Conservation (phyloP, 2,888 invertebrate species). For the Ctena decussata region DNA sequence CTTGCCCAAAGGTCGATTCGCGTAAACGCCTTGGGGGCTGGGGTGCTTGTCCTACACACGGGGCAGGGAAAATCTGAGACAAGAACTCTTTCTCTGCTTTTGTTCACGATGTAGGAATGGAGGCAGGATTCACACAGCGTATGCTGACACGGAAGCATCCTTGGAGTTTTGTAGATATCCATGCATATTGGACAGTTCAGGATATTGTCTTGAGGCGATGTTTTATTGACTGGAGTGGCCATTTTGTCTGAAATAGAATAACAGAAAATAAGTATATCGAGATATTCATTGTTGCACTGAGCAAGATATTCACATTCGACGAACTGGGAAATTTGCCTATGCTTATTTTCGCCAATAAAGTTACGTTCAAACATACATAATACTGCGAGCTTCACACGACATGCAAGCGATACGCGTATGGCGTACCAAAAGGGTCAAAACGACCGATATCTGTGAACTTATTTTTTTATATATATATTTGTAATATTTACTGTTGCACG, state of each 20-base stretch:
- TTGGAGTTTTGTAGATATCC: constrained; percentile 64
- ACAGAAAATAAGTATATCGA: no score
- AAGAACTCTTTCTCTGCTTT: constrained; percentile 58
- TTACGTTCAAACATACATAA: no score
- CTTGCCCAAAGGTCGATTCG: constrained; percentile 63
- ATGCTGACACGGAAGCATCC: constrained; percentile 66
- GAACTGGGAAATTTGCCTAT: no score
- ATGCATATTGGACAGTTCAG: constrained; percentile 63
- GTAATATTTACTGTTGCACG: no score
- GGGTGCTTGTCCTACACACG: constrained; percentile 60
- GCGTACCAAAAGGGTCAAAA: no score
- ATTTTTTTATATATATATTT: no score
- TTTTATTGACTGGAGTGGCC: constrained; percentile 43
- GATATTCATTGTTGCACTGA: no score
- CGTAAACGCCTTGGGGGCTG: constrained; percentile 64
- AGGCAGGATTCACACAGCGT: constrained; percentile 64
- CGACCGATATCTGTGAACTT: no score
- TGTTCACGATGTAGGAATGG: constrained; percentile 65
- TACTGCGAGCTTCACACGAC: no score
- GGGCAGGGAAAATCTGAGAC: constrained; percentile 66
- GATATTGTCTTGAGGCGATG: constrained; percentile 60
- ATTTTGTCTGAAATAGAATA: constrained; percentile 8
- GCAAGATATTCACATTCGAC: no score
- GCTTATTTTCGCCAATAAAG: no score
- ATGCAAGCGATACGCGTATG: no score